Evolutionary conservation across 2,113 vertebrate species (phyloP).

Genomic region (Oncorhynchus masou): DNA sequence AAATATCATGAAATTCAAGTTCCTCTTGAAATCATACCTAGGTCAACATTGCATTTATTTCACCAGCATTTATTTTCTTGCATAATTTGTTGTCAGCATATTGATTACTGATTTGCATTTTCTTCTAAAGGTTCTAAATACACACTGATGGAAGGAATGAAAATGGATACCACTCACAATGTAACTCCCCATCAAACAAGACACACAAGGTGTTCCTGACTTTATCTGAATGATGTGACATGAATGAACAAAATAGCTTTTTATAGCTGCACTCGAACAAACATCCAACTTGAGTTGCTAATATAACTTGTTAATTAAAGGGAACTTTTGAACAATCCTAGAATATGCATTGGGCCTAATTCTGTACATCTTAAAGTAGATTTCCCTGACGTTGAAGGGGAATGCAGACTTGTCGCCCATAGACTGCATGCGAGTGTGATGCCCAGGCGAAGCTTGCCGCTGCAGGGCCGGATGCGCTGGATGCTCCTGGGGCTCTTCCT

Average conservation of each 20-base stretch:
- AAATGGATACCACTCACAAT: too few relatives aligned
- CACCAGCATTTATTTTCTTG: too few relatives aligned
- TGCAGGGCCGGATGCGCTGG: constrained; percentile 92
- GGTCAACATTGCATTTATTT: too few relatives aligned
- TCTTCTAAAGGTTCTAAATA: too few relatives aligned
- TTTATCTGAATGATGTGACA: neutral
- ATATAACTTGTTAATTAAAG: neutral
- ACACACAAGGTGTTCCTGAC: neutral
- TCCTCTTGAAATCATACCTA: too few relatives aligned
- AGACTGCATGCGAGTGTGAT: constrained; percentile 74
- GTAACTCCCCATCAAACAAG: neutral
- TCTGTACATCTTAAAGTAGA: neutral
- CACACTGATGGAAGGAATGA: too few relatives aligned
- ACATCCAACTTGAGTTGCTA: neutral
- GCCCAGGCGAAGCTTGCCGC: constrained; percentile 88
- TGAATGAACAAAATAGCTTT: neutral
- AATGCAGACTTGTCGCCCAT: constrained; percentile 55
- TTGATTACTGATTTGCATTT: too few relatives aligned
- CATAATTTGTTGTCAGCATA: too few relatives aligned
- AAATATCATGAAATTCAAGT: too few relatives aligned
- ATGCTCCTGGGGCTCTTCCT: constrained; percentile 87
- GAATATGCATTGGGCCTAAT: constrained; percentile 30
- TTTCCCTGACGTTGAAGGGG: neutral
- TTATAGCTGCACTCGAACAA: neutral
- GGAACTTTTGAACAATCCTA: neutral